These are phyloP conservation scores for Drosophila nannoptera DNA, from an alignment of 1,140 invertebrate genomes.

Conservation along the genomic window DNA sequence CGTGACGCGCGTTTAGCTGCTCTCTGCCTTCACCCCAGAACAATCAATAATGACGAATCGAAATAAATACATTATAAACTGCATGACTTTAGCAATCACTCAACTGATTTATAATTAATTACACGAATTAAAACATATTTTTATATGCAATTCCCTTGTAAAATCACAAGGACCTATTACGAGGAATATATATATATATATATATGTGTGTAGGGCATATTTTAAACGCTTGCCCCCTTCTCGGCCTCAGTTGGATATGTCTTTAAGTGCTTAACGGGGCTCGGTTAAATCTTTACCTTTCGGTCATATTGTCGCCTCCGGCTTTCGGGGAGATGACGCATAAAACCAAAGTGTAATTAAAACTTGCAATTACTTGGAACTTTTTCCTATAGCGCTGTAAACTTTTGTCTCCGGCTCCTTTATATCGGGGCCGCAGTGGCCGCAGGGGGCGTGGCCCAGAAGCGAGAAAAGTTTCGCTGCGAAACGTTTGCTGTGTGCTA, in stretches of 20 bases:
- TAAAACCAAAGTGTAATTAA: slow-evolving; percentile 66
- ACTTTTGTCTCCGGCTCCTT: slow-evolving; percentile 63
- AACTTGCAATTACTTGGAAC: slow-evolving; percentile 60
- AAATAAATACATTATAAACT: too few relatives aligned
- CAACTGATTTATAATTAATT: background rate
- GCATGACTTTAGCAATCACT: slow-evolving; percentile 6
- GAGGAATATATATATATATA: too few relatives aligned
- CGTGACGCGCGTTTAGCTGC: slow-evolving; percentile 30
- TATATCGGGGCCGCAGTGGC: slow-evolving; percentile 22
- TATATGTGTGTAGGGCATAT: too few relatives aligned
- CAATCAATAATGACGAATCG: slow-evolving; percentile 10
- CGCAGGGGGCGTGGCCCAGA: slow-evolving; percentile 35
- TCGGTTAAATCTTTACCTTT: slow-evolving; percentile 38
- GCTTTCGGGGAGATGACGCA: slow-evolving; percentile 19
- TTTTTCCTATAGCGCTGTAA: slow-evolving; percentile 62
- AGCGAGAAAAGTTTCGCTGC: slow-evolving; percentile 42
- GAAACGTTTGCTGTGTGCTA: slow-evolving; percentile 47
- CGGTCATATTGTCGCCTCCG: slow-evolving; percentile 4
- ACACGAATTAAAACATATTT: background rate
- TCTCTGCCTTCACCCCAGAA: slow-evolving; percentile 9
- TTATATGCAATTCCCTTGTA: too few relatives aligned
- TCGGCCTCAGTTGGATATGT: too few relatives aligned
- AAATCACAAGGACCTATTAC: too few relatives aligned
- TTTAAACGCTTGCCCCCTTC: too few relatives aligned
- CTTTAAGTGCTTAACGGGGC: slow-evolving; percentile 7